Conservation (phyloP, 2,888 invertebrate genomes). For the Imbricaverruca yamaguchii region DNA sequence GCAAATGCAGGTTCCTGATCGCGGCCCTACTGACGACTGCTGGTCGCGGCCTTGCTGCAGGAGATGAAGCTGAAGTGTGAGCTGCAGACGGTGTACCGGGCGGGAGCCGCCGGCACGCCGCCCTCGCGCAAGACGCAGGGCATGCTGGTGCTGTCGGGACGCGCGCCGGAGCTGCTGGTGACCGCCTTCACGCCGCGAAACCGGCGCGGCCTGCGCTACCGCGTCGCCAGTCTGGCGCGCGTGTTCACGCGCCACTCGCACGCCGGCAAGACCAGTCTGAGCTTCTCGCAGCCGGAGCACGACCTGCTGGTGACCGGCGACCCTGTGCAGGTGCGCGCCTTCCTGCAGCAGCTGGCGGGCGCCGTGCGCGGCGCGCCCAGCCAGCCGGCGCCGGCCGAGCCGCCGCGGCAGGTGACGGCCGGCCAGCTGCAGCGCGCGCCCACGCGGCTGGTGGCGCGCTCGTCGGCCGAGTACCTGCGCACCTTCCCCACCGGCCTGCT, state of each 20-base stretch:
- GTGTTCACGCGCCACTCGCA: slow-evolving; percentile 17
- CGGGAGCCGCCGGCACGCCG: not conserved
- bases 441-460: not conserved
- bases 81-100: slow-evolving; percentile 16
- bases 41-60: too few species aligned
- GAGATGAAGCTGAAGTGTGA: slow-evolving; percentile 20
- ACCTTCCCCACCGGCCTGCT: slow-evolving; percentile 6
- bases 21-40: too few species aligned
- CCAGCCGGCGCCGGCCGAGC: not conserved
- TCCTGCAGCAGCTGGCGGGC: not conserved
- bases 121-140: slow-evolving; percentile 3
- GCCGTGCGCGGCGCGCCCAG: not conserved
- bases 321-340: not conserved
- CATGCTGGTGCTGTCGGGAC: slow-evolving; percentile 8
- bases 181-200: slow-evolving; percentile 10
- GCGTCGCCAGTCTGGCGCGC: not conserved
- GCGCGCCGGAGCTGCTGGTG: slow-evolving; percentile 1
- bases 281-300: slow-evolving; percentile 18
- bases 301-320: slow-evolving; percentile 10
- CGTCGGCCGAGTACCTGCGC: slow-evolving; percentile 6
- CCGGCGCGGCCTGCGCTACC: not conserved
- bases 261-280: not conserved
- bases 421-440: not conserved
- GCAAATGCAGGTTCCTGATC: too few species aligned
- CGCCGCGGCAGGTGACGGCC: not conserved